phyloP scores from a whole-genome alignment of 2,797 vertebrate species.

The Poliocrania exsul region DNA sequence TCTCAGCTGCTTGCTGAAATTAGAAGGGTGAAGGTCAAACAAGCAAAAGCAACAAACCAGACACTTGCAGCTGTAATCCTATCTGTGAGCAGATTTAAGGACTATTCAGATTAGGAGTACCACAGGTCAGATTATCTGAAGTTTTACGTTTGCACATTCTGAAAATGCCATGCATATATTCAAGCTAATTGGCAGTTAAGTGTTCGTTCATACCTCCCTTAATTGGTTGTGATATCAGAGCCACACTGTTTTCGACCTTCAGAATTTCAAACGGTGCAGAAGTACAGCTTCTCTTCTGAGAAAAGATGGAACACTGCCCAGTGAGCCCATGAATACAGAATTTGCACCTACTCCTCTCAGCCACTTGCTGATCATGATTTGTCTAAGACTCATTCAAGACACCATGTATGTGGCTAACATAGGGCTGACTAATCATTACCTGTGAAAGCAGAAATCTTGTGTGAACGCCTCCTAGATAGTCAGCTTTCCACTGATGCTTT shows the following conservation, averaged over 20 bases:
- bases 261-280: neutral
- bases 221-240: neutral
- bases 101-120: conserved; percentile 20
- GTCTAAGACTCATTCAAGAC: neutral
- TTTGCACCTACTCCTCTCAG: neutral
- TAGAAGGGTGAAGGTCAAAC: conserved; percentile 62
- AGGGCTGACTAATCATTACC: neutral
- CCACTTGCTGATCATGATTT: neutral
- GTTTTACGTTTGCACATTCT: conserved; percentile 20
- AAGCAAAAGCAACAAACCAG: conserved; percentile 51
- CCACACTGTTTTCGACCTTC: neutral
- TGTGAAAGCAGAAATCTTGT: neutral
- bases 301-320: neutral
- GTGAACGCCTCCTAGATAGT: neutral
- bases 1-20: conserved; percentile 48
- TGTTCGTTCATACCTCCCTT: neutral
- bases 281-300: neutral
- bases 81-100: conserved; percentile 2
- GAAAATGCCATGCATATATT: conserved; percentile 11
- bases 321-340: neutral
- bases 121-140: conserved; percentile 21
- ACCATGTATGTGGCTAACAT: neutral
- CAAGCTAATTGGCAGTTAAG: conserved; percentile 7
- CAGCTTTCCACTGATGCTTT: neutral
- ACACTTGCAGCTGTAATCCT: conserved; percentile 1